Evolutionary conservation across 2,113 vertebrate species (phyloP), one percentile per base, ranked within the genome.

Genomic region (Beaufortia kweichowensis): DNA sequence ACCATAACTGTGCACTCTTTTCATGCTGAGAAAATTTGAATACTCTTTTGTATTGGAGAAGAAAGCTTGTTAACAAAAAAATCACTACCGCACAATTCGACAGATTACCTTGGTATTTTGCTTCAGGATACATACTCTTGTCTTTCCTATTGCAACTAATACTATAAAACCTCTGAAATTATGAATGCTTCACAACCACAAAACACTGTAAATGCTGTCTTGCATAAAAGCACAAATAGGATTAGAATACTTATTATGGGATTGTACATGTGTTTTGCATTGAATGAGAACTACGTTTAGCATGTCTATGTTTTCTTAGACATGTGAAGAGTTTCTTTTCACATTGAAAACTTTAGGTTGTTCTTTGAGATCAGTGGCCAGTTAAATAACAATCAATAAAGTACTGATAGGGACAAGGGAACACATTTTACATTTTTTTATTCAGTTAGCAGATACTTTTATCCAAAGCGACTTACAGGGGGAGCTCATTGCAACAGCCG

Each of bases 141-240:
- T 71, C 23, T 59, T 41, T 33, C 60, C 73, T 14, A 66, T 71
- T 85, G 85, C n/a, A n/a, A n/a, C 88, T 28, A 82, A 70, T 87
- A 87, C 81, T 85, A 79, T 21, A 70, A 19, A 55, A 69, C 6
- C 28, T 55, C 29, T 29, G 24, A 11, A 33, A 14, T 43, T 1
- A 17, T 68, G 46, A 12, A 53, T 8, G 39, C 68, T 71, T 41
- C 53, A 71, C 50, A 71, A 71, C 70, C 24, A 6, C 61, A 31
- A 72, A 59, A 28, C 26, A 60, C 57, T 8, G 23, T 46, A 29
- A 60, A 59, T 59, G 70, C 35, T 73, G 7, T 29, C 15, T 39
- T 41, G 29, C 33, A 43, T 55, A 46, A 43, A 73, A 60, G 69
- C 35, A 60, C 55, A 72, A 72, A 43, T 12, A 9, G 6, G 19